These are phyloP conservation scores for Eilema sororculum DNA, from an alignment of 2,888 invertebrate species.

Conservation along the genomic window DNA sequence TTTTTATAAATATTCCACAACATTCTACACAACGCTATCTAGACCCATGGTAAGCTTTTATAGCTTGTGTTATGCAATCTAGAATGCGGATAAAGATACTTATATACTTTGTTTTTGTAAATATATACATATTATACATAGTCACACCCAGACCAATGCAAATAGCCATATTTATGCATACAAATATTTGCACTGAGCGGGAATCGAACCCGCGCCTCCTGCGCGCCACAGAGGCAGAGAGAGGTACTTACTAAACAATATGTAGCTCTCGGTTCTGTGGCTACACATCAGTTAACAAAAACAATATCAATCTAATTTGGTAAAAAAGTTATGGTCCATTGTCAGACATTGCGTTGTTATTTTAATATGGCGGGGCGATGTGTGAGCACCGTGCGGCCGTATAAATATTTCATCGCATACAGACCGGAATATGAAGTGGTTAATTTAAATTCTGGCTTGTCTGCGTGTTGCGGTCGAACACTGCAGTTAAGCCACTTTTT, in stretches of 20 bases:
- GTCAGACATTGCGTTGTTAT: conserved; percentile 55
- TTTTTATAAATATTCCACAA: too few species aligned
- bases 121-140: too few species aligned
- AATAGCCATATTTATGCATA: too few species aligned
- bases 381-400: conserved; percentile 60
- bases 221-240: too few species aligned
- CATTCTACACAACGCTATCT: too few species aligned
- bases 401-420: conserved; percentile 74
- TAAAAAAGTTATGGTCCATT: conserved; percentile 47
- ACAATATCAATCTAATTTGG: conserved; percentile 41
- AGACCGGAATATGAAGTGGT: conserved; percentile 77
- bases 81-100: too few species aligned
- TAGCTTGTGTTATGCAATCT: too few species aligned
- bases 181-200: too few species aligned
- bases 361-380: conserved; percentile 57
- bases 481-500: conserved; percentile 57
- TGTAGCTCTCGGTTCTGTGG: background rate
- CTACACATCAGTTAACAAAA: conserved; percentile 18
- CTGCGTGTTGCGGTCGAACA: conserved; percentile 59
- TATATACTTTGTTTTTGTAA: too few species aligned
- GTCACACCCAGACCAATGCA: too few species aligned
- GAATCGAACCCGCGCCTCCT: too few species aligned
- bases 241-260: background rate
- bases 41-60: too few species aligned
- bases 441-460: conserved; percentile 79